Evolutionary conservation across 2,797 vertebrate genomes (phyloP).

Genomic region (Microtus obscurus): DNA sequence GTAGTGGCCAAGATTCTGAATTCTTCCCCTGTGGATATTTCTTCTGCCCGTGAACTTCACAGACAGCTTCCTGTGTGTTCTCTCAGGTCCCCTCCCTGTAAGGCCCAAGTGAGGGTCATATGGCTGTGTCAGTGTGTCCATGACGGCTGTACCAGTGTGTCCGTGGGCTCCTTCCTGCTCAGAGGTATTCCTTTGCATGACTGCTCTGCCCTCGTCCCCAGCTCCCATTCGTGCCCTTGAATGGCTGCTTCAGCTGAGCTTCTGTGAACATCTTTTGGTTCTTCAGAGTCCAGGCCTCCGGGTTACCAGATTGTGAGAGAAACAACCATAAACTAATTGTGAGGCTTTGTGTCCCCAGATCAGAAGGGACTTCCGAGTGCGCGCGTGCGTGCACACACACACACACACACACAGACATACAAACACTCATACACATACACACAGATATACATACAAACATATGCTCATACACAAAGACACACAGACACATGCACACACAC

Average conservation of each 20-base stretch:
- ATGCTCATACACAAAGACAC: too few relatives aligned
- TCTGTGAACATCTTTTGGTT: not conserved
- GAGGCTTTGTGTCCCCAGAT: not conserved
- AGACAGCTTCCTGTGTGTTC: rapidly evolving
- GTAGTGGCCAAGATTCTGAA: too few relatives aligned
- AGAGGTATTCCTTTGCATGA: not conserved
- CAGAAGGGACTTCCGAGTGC: not conserved
- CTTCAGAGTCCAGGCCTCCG: not conserved
- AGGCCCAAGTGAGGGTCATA: not conserved
- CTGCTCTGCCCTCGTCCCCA: rapidly evolving
- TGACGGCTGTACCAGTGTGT: not conserved
- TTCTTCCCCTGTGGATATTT: not conserved
- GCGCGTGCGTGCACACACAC: too few relatives aligned
- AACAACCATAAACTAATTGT: not conserved
- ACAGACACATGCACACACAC: too few relatives aligned
- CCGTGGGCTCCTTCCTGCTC: not conserved
- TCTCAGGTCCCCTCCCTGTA: not conserved
- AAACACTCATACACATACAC: not conserved
- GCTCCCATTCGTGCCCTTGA: not conserved
- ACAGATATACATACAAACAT: not conserved
- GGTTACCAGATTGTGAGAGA: not conserved
- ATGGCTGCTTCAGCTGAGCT: not conserved
- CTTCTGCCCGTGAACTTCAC: not conserved
- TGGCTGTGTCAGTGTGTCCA: too few relatives aligned
- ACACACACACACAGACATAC: not conserved